Percentiles rank a stretch among this genome's conserved stretches.
Evolutionary conservation across 2,888 invertebrate genomes (phyloP).

Genomic region (Drosophila subsilvestris): DNA sequence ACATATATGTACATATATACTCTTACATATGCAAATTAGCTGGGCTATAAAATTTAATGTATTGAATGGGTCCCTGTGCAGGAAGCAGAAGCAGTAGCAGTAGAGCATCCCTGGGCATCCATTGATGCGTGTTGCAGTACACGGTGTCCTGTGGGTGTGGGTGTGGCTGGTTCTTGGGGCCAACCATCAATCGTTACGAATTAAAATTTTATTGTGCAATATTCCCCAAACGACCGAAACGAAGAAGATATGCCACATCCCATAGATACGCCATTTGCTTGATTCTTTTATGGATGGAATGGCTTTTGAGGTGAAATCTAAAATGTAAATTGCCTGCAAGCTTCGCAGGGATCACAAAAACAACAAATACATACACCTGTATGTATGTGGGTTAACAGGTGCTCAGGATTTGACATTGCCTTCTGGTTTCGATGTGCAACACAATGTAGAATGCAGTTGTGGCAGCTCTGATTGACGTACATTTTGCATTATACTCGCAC

Average conservation of each 20-base stretch:
- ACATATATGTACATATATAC: slow-evolving; percentile 12
- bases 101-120: slow-evolving; percentile 26
- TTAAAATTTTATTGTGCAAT: slow-evolving; percentile 73
- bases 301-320: slow-evolving; percentile 1
- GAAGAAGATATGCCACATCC: not conserved
- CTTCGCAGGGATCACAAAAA: not conserved
- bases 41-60: slow-evolving; percentile 54
- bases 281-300: slow-evolving; percentile 24
- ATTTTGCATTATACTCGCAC: slow-evolving; percentile 19
- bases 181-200: slow-evolving; percentile 69
- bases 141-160: slow-evolving; percentile 32
- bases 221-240: slow-evolving; percentile 33
- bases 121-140: slow-evolving; percentile 18
- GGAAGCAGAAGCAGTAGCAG: not conserved
- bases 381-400: slow-evolving; percentile 36
- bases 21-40: slow-evolving; percentile 65
- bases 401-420: not conserved
- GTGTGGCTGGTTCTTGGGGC: slow-evolving; percentile 10
- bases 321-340: slow-evolving; percentile 29
- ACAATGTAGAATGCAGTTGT: slow-evolving; percentile 24
- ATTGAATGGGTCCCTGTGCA: slow-evolving; percentile 20
- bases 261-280: not conserved
- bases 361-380: not conserved
- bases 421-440: slow-evolving; percentile 21
- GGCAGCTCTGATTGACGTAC: slow-evolving; percentile 39